phyloP scores from a whole-genome alignment of 1,140 invertebrate species.

The Aphelinus certus region DNA sequence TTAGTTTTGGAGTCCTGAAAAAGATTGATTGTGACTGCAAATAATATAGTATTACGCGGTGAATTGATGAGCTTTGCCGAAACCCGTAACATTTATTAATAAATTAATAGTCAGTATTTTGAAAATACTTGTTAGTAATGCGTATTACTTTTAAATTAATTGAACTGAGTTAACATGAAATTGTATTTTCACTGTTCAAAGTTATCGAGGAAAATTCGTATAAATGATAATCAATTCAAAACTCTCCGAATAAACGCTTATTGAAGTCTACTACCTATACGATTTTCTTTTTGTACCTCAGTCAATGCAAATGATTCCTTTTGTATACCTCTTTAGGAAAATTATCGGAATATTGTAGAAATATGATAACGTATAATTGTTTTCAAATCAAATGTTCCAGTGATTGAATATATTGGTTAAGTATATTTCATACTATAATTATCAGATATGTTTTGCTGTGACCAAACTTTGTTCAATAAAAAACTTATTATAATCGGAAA shows the following conservation, averaged over 20 bases:
- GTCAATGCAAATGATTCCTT: background rate
- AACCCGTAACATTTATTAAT: slow-evolving; percentile 18
- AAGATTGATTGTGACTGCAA: slow-evolving; percentile 12
- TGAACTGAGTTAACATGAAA: slow-evolving; percentile 25
- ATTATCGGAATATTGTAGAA: background rate
- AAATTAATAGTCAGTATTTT: slow-evolving; percentile 31
- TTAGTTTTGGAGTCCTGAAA: background rate
- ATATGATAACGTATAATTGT: background rate
- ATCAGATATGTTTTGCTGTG: no score
- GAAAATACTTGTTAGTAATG: slow-evolving; percentile 10
- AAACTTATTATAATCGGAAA: no score
- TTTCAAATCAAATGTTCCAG: background rate
- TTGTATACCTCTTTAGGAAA: background rate
- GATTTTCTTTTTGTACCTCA: background rate
- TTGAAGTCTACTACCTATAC: background rate
- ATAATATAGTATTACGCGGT: slow-evolving; percentile 19
- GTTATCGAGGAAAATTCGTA: background rate
- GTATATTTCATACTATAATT: no score
- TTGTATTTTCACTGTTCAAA: background rate
- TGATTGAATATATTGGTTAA: no score
- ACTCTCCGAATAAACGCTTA: slow-evolving; percentile 6
- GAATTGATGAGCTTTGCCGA: slow-evolving; percentile 20
- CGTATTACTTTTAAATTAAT: no score
- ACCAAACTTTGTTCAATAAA: no score
- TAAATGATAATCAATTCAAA: slow-evolving; percentile 5